Conservation (phyloP, 92 coral and sea anemone species). For the Actinernus sp. region DNA sequence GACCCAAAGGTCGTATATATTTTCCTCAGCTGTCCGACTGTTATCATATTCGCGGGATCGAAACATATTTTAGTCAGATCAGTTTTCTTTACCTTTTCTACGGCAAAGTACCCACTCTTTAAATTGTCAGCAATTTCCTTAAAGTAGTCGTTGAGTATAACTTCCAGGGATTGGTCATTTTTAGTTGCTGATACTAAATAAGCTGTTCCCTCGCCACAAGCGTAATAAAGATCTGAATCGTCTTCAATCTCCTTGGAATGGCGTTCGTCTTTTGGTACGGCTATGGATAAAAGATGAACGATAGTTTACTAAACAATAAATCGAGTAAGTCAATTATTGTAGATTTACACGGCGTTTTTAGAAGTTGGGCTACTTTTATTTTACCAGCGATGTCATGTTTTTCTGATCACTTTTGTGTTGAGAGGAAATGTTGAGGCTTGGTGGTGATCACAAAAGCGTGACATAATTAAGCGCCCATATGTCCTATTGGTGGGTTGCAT, state of each 20-base stretch:
- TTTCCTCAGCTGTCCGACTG: constrained; percentile 57
- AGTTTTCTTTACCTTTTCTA: constrained; percentile 9
- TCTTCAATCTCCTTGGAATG: constrained; percentile 38
- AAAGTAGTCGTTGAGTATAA: constrained; percentile 22
- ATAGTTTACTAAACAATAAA: too few species aligned
- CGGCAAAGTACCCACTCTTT: constrained; percentile 72
- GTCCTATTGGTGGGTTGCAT: too few species aligned
- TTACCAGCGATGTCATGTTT: too few species aligned
- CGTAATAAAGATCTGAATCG: constrained; percentile 34
- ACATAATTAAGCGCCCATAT: too few species aligned
- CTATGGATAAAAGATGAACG: constrained; percentile 1
- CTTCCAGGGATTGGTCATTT: constrained; percentile 24
- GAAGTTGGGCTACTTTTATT: too few species aligned
- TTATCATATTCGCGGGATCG: constrained; percentile 68
- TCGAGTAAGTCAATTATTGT: too few species aligned
- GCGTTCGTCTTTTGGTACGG: constrained; percentile 31
- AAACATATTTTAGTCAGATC: constrained; percentile 60
- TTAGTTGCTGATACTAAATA: constrained; percentile 35
- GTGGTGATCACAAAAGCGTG: too few species aligned
- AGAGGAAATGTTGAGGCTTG: too few species aligned
- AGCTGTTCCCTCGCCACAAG: constrained; percentile 55
- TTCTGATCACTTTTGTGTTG: too few species aligned
- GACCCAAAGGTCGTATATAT: constrained; percentile 54
- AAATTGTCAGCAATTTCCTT: constrained; percentile 40
- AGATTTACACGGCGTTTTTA: too few species aligned